A percentile compares a stretch with the other conserved stretches of the same genome.
Conservation (phyloP, 2,797 vertebrate genomes). For the Channa striata region DNA sequence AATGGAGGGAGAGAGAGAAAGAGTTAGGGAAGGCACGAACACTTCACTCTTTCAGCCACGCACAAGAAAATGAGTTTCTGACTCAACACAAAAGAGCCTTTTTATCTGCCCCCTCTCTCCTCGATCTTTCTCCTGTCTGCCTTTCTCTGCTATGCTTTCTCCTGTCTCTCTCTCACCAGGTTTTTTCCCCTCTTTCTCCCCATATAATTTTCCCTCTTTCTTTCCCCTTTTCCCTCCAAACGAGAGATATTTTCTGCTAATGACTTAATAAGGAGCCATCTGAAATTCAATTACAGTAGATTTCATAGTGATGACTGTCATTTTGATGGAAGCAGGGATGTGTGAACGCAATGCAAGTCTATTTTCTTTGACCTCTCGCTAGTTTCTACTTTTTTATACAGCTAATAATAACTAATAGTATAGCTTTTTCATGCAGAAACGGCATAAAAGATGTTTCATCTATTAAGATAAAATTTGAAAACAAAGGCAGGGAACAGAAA, state of each 20-base stretch:
- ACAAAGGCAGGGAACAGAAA: not conserved
- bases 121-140: slow-evolving; percentile 39
- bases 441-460: not conserved
- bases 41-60: slow-evolving; percentile 91
- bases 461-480: not conserved
- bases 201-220: slow-evolving; percentile 60
- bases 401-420: slow-evolving; percentile 23
- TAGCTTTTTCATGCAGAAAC: not conserved
- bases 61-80: slow-evolving; percentile 97
- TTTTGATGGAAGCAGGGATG: slow-evolving; percentile 50
- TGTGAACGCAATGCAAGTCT: slow-evolving; percentile 16
- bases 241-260: slow-evolving; percentile 89
- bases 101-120: slow-evolving; percentile 86
- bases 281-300: slow-evolving; percentile 81
- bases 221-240: slow-evolving; percentile 70
- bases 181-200: slow-evolving; percentile 36
- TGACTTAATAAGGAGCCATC: slow-evolving; percentile 79
- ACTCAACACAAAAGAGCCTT: slow-evolving; percentile 95
- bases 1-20: slow-evolving; percentile 81
- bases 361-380: slow-evolving; percentile 53
- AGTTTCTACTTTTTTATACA: slow-evolving; percentile 25
- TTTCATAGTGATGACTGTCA: slow-evolving; percentile 59
- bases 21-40: slow-evolving; percentile 86
- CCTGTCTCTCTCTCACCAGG: slow-evolving; percentile 33
- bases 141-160: slow-evolving; percentile 45